These are phyloP conservation scores for Camelus bactrianus DNA, from an alignment of 2,113 vertebrate genomes.

Conservation along the genomic window DNA sequence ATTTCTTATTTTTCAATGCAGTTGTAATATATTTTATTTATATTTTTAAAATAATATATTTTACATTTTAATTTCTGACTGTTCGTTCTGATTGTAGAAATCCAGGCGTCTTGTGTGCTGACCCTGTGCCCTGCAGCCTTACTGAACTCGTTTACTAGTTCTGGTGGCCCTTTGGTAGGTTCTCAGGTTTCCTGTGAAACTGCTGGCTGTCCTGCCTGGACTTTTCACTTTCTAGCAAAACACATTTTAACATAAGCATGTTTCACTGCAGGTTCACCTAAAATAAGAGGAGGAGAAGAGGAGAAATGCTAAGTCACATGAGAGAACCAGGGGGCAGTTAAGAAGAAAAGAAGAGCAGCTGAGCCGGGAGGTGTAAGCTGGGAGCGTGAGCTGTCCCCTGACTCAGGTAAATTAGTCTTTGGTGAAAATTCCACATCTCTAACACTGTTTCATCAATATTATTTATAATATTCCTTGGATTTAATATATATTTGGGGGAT, in stretches of 20 bases:
- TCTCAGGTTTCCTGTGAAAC: not conserved
- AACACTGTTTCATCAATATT: not conserved
- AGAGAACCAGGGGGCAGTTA: slow-evolving; percentile 91
- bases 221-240: not conserved
- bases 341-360: slow-evolving; percentile 91
- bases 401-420: slow-evolving; percentile 86
- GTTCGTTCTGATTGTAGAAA: no score
- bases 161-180: not conserved
- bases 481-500: not conserved
- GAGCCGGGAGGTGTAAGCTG: no score
- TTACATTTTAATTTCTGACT: no score
- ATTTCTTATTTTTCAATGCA: not conserved
- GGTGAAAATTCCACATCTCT: not conserved
- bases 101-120: no score
- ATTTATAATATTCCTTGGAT: not conserved
- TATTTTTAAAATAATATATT: no score
- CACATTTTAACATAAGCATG: slow-evolving; percentile 21
- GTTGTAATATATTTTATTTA: not conserved
- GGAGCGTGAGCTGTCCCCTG: no score
- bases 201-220: not conserved
- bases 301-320: slow-evolving; percentile 89
- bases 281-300: slow-evolving; percentile 95
- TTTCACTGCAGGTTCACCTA: slow-evolving; percentile 89
- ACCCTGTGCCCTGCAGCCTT: no score
- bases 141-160: no score